Evolutionary conservation across 2,888 invertebrate species (phyloP), one percentile per base, ranked within the genome.

Genomic region (Philopedon plagiatum): DNA sequence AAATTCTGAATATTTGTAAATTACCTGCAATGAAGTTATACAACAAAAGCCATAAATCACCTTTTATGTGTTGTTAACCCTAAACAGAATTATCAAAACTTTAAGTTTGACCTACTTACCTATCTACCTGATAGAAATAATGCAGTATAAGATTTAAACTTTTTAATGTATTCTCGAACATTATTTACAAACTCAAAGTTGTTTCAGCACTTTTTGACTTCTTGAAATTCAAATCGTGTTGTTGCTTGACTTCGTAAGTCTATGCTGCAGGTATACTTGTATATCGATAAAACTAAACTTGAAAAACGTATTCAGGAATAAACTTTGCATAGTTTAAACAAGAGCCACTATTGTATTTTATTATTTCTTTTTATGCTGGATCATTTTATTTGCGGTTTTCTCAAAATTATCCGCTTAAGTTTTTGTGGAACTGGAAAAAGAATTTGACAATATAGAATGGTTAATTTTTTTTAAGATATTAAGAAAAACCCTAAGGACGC

Each of bases 161-260:
- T 68, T 68, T 68, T 54, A 51, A 51, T 32, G 7, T 60, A 41
- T 39, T 68, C 61, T 37, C 26, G 26, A 61, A 60, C 23, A 37
- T 61, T 61, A 68, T 68, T 61, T 68, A 60, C 61, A 68, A 68
- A 68, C 68, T 62, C n/a, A 29, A 29, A 41, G 19, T 26, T 54
- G 60, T 26, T 44, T 5, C 8, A 9, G 15, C 7, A 29, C 61
- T 54, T 56, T 71, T 66, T 49, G 62, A 66, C 66, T 62, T 71
- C 66, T 71, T 62, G 65, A 71, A 71, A 66, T 66, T 71, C 71
- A 71, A 71, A 71, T 71, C 65, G 64, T 60, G 65, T 58, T 65
- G 64, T 54, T 60, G 49, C 60, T 64, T 65, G 51, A 51, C 60
- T 63, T 64, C 60, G 65, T 54, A 32, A 58, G 65, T 64, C 65